Evolutionary conservation across 2,888 invertebrate genomes (phyloP).

Genomic region (Scelioninae gen. 2): DNA sequence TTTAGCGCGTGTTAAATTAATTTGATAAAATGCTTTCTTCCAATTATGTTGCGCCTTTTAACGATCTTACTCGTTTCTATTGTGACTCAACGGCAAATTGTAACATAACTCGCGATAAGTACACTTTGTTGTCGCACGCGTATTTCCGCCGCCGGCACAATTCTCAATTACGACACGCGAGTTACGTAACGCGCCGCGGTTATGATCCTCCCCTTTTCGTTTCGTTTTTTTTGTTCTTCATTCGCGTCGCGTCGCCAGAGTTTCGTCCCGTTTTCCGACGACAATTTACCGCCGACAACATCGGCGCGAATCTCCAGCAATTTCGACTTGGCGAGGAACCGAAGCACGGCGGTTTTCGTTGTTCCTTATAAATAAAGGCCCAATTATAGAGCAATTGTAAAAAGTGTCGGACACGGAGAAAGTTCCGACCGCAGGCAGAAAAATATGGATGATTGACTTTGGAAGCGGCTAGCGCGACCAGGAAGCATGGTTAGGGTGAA

Average conservation of each 20-base stretch:
- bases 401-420: too few species aligned
- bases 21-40: slow-evolving; percentile 52
- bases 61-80: slow-evolving; percentile 31
- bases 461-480: too few species aligned
- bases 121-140: slow-evolving; percentile 18
- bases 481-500: too few species aligned
- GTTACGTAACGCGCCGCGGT: slow-evolving; percentile 17
- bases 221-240: not conserved
- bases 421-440: too few species aligned
- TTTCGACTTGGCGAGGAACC: too few species aligned
- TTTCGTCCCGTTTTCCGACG: slow-evolving; percentile 12
- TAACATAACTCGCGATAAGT: slow-evolving; percentile 34
- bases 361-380: too few species aligned
- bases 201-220: slow-evolving; percentile 9
- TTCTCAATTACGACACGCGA: slow-evolving; percentile 29
- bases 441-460: too few species aligned
- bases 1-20: slow-evolving; percentile 49
- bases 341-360: too few species aligned
- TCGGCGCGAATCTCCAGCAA: too few species aligned
- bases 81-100: slow-evolving; percentile 34
- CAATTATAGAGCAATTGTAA: too few species aligned
- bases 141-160: slow-evolving; percentile 2
- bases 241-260: not conserved
- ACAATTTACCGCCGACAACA: too few species aligned
- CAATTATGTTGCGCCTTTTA: slow-evolving; percentile 50